A percentile compares a stretch with the other conserved stretches of the same genome.
phyloP scores from a whole-genome alignment of 2,888 invertebrate species.

The Hydroisotoma schaefferi region DNA sequence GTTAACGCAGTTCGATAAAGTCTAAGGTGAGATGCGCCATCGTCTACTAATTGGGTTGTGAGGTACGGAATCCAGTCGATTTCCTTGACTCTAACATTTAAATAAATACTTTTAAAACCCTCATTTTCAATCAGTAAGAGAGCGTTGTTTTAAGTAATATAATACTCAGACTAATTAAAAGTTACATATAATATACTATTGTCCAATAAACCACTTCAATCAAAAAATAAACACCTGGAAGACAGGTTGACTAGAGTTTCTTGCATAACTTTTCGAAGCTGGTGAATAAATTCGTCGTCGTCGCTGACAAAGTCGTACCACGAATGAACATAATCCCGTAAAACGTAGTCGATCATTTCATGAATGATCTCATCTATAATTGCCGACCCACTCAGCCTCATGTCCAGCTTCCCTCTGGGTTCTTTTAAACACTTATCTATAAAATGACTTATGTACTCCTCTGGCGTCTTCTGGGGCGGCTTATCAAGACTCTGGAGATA shows the following conservation, averaged over 20 bases:
- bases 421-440: background rate
- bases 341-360: conserved; percentile 68
- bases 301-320: conserved; percentile 59
- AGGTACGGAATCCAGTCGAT: conserved; percentile 87
- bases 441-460: no score
- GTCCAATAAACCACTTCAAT: no score
- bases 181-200: no score
- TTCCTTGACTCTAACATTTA: conserved; percentile 62
- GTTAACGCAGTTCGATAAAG: conserved; percentile 74
- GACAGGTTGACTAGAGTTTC: conserved; percentile 68
- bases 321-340: conserved; percentile 76
- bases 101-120: conserved; percentile 1
- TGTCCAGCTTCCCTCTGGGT: conserved; percentile 50
- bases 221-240: conserved; percentile 62
- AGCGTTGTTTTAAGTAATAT: no score
- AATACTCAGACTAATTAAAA: no score
- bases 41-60: conserved; percentile 82
- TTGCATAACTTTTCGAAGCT: conserved; percentile 67
- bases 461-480: background rate
- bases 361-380: conserved; percentile 71
- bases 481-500: background rate
- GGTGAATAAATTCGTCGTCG: conserved; percentile 70
- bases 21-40: conserved; percentile 82
- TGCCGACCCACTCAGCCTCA: conserved; percentile 75
- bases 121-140: background rate